phyloP scores from a whole-genome alignment of 2,888 invertebrate species.

The Noctua janthe region DNA sequence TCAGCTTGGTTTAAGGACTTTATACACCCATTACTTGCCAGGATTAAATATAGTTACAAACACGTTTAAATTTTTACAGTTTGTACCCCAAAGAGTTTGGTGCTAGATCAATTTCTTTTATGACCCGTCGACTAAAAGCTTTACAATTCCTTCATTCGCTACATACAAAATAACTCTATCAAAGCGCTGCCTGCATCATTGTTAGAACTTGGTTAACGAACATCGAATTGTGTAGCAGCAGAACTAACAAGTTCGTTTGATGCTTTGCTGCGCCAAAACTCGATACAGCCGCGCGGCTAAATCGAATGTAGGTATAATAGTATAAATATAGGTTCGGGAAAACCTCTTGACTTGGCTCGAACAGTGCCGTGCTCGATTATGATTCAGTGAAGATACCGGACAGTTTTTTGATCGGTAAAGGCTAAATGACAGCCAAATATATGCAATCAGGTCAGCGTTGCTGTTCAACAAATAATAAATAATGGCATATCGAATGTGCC shows the following conservation, averaged over 20 bases:
- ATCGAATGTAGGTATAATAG: neutral
- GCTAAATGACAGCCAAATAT: neutral
- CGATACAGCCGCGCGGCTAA: neutral
- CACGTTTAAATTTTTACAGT: too few relatives aligned
- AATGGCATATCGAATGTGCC: neutral
- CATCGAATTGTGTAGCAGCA: neutral
- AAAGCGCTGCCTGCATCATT: neutral
- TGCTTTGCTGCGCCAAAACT: neutral
- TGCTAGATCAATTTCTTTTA: neutral
- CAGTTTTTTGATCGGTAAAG: neutral
- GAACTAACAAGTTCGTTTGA: conserved; percentile 4
- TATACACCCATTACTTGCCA: too few relatives aligned
- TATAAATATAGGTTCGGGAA: neutral
- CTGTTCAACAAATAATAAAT: neutral
- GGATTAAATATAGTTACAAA: too few relatives aligned
- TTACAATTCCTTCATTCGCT: neutral
- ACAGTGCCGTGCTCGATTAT: neutral
- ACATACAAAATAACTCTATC: neutral
- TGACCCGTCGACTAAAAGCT: neutral
- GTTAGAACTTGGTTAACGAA: conserved; percentile 1
- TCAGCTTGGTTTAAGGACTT: too few relatives aligned
- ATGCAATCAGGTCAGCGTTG: neutral
- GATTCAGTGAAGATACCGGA: neutral
- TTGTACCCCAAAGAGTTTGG: too few relatives aligned
- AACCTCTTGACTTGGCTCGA: neutral